A percentile compares a stretch with the other conserved stretches of the same genome.
phyloP scores from a whole-genome alignment of 2,797 vertebrate species.

The Microctenopoma stevenorrisi region DNA sequence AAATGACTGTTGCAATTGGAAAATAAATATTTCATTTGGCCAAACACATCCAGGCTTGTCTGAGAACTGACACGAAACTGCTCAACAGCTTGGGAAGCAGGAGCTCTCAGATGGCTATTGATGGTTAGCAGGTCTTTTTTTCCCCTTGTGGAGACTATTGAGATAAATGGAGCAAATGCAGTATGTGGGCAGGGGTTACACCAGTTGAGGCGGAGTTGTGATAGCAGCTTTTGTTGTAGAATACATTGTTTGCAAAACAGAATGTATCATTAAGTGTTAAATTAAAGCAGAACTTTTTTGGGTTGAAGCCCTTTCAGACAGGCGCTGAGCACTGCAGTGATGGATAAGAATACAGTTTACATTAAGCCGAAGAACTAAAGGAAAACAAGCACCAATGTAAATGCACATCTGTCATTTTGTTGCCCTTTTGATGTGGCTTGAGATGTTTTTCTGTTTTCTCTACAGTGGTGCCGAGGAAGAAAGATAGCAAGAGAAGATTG shows the following conservation, averaged over 20 bases:
- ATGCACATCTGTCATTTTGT: too few species aligned
- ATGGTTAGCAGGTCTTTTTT: constrained; percentile 12
- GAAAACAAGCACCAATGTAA: too few species aligned
- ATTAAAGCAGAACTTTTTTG: neutral
- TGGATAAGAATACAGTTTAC: too few species aligned
- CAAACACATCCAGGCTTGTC: constrained; percentile 41
- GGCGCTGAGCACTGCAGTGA: too few species aligned
- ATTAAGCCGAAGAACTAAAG: too few species aligned
- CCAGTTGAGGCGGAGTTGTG: neutral
- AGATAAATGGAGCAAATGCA: constrained; percentile 22
- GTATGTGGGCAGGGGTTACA: neutral
- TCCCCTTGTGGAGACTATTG: constrained; percentile 21
- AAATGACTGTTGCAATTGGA: constrained; percentile 60
- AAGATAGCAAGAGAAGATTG: too few species aligned
- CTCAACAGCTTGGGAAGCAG: constrained; percentile 21
- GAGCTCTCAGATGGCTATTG: constrained; percentile 21
- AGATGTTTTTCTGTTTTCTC: too few species aligned
- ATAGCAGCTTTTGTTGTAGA: neutral
- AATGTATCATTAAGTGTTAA: neutral
- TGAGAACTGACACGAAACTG: constrained; percentile 52
- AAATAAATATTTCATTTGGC: constrained; percentile 72
- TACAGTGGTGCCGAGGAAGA: too few species aligned
- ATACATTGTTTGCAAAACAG: neutral
- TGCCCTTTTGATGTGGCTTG: too few species aligned
- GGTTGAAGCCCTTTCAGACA: neutral